These are phyloP conservation scores for Apis laboriosa DNA, from an alignment of 1,140 invertebrate genomes.

Conservation along the genomic window DNA sequence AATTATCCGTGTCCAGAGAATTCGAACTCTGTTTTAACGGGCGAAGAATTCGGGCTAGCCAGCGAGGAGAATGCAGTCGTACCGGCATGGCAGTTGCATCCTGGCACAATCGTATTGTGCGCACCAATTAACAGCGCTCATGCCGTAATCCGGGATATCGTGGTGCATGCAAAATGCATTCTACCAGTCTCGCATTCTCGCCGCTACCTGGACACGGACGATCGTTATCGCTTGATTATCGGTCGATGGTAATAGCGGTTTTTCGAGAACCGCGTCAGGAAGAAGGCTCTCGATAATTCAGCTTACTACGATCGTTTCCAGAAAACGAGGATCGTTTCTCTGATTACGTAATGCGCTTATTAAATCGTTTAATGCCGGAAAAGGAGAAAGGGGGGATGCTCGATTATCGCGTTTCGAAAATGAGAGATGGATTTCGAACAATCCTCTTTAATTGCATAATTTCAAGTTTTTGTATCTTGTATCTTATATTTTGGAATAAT, in stretches of 20 bases:
- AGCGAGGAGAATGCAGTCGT: slow-evolving; percentile 35
- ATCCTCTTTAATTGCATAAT: no score
- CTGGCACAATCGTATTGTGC: slow-evolving; percentile 38
- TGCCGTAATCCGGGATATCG: slow-evolving; percentile 45
- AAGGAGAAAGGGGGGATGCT: neutral
- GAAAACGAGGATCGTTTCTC: no score
- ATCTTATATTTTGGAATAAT: no score
- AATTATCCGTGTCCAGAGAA: slow-evolving; percentile 14
- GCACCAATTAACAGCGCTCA: slow-evolving; percentile 47
- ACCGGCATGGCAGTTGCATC: slow-evolving; percentile 30
- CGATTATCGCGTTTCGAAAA: neutral
- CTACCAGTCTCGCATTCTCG: slow-evolving; percentile 6
- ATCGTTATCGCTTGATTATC: slow-evolving; percentile 49
- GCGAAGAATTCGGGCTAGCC: slow-evolving; percentile 38
- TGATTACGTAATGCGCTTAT: slow-evolving; percentile 20
- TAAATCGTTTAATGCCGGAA: neutral
- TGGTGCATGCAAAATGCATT: slow-evolving; percentile 46
- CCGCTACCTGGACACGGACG: slow-evolving; percentile 15
- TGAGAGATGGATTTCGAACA: no score
- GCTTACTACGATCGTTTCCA: neutral
- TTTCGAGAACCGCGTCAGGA: slow-evolving; percentile 29
- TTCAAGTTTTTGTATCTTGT: no score
- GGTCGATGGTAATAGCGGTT: slow-evolving; percentile 22
- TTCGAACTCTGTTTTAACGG: slow-evolving; percentile 8
- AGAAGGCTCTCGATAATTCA: slow-evolving; percentile 30